phyloP scores from a whole-genome alignment of 2,888 invertebrate species.

The Parthenolecanium corni region DNA sequence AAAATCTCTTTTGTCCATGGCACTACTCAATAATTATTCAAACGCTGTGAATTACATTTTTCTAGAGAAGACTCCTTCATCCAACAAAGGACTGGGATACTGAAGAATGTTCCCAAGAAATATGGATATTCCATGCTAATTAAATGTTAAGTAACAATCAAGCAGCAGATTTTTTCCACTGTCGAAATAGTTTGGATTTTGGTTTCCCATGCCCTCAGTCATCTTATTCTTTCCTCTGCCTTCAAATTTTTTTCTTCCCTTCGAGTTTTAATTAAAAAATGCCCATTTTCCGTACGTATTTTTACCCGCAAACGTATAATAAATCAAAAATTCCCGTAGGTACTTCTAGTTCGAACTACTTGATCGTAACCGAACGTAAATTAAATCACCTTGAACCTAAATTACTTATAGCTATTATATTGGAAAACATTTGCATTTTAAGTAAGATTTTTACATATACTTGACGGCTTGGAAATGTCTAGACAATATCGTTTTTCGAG shows the following conservation, averaged over 20 bases:
- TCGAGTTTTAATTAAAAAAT: conserved; percentile 22
- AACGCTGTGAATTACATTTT: no score
- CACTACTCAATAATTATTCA: no score
- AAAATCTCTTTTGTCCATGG: no score
- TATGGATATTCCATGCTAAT: no score
- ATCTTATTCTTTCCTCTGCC: background rate
- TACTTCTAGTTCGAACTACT: conserved; percentile 15
- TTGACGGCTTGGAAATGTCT: conserved; percentile 20
- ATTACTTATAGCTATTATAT: conserved; percentile 27
- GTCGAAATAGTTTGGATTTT: no score
- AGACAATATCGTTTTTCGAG: conserved; percentile 15
- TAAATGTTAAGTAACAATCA: no score
- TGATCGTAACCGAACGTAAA: conserved; percentile 18
- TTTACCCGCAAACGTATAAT: conserved; percentile 9
- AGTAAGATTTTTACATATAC: conserved; percentile 28
- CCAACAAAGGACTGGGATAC: no score
- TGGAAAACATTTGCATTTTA: conserved; percentile 26
- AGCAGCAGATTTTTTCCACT: no score
- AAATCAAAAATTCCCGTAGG: conserved; percentile 16
- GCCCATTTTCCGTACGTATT: conserved; percentile 16
- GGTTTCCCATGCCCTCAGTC: no score
- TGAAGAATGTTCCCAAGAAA: no score
- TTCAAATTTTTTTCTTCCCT: background rate
- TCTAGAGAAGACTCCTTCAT: no score
- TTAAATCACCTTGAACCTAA: conserved; percentile 24